Base-by-base conservation (phyloP, 2,113 vertebrate species). In the Camelus dromedarius region DNA sequence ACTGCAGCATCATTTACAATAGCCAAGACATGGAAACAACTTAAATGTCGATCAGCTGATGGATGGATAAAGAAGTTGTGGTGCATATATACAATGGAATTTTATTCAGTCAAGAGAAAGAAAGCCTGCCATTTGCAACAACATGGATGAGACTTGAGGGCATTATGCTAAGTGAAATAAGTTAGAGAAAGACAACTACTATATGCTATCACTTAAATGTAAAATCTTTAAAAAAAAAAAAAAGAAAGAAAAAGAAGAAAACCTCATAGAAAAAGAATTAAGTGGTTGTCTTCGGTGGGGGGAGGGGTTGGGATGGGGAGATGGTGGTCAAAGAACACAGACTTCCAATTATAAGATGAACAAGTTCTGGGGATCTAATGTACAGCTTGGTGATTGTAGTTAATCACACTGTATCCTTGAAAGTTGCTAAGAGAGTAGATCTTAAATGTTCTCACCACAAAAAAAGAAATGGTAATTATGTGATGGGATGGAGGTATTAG, bases 81-180 rank as follows among this genome's bases (percentile, higher is more conserved):
- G 7, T 50, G n/a, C 48, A 52, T 12, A 38, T 35, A 72, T 24
- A 80, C 22, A 62, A 20, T 24, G 66, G 50, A 58, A 26, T 82
- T 64, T 48, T 72, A 75, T 50, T 58, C 48, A 64, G 64, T 48
- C 94, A 54, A 35, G 73, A 75, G 26, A 85, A 92, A 88, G 15
- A 75, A 87, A 70, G 48, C 83, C 67, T 8, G 24, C 56, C 38
- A 95, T 48, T 80, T 62, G 50, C 19, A 60, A 24, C 42, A 84
- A 42, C 14, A 16, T 62, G 28, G 70, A 52, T 91, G n/a, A 58
- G 60, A 69, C 38, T 32, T 60, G 35, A 66, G 38, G 56, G 14
- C 66, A 76, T 75, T 58, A 46, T 58, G 26, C 67, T 81, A 76
- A 76, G 67, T 60, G 50, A 92, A 67, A n/a, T 48, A 64, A 66